Evolutionary conservation across 2,113 vertebrate species (phyloP), one percentile per base, ranked within the genome.

Genomic region (Clarias magur): DNA sequence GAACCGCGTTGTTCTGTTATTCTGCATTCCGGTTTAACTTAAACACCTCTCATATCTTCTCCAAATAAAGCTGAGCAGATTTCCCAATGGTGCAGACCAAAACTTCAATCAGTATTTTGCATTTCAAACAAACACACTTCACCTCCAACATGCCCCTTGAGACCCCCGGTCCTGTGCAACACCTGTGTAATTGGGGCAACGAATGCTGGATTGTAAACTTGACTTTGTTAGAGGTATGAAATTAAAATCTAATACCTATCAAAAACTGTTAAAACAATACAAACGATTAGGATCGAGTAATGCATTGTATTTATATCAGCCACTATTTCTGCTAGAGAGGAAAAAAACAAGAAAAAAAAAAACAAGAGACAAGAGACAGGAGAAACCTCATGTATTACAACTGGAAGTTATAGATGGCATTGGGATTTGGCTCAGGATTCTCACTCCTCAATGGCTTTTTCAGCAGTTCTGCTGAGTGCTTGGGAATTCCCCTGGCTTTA

Each of bases 41-140:
- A 48, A 48, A 8, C 48, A 8, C 48, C 7, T 7, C 48, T 48
- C 48, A 48, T 48, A 48, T 75, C 59, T 54, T 65, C 34, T 16
- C 54, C 34, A 73, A 42, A 60, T 42, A 84, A 79, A 65, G 25
- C 57, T 13, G 42, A 5, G 0, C 27, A 76, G 42, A 63, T 85
- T 85, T 78, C 84, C 76, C 84, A 54, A 75, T 53, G 81, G 65
- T 62, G 10, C 7, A 25, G 16, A 60, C 23, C 16, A 67, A 54
- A 73, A 23, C 56, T 34, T 82, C 67, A 65, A 56, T 81, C 57
- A 75, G 42, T 54, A 53, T 23, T 87, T 75, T 73, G 80, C 68
- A 75, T 82, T 87, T 82, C 80, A 87, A 87, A 82, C 19, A 59
- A 75, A 34, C 56, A 21, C 57, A 75, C 80, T 76, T 87, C 80